phyloP scores from a whole-genome alignment of 2,797 vertebrate species.

The Myoxocephalus aenaeus region DNA sequence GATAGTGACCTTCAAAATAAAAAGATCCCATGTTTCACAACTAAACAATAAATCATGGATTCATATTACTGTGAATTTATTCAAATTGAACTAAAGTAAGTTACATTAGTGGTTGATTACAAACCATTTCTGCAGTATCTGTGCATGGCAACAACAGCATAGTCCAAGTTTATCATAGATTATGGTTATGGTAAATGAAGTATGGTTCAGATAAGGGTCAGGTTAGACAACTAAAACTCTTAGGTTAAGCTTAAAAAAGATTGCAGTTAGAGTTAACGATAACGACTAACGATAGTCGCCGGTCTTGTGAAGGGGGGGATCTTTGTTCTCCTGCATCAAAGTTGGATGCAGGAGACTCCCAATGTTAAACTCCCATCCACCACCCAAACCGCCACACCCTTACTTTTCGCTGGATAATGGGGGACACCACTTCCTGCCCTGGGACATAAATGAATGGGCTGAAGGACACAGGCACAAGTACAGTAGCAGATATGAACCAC shows the following conservation, averaged over 20 bases:
- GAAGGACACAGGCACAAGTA: neutral
- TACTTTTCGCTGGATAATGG: neutral
- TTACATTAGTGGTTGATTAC: neutral
- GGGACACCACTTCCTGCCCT: neutral
- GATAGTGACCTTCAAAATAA: neutral
- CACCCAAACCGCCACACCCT: neutral
- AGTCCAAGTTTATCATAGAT: neutral
- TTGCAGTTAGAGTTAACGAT: too few relatives aligned
- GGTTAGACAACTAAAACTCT: neutral
- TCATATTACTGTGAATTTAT: neutral
- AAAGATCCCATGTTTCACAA: neutral
- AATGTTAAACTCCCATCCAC: neutral
- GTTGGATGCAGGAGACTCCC: neutral
- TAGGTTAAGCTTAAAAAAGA: too few relatives aligned
- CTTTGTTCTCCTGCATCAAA: neutral
- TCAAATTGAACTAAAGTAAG: too few relatives aligned
- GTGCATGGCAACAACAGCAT: neutral
- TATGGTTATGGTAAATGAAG: neutral
- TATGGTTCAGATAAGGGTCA: neutral
- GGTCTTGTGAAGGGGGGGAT: neutral
- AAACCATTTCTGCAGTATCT: neutral
- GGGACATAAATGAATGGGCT: neutral
- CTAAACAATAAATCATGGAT: neutral
- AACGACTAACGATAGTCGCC: too few relatives aligned
- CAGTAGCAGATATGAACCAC: neutral